Evolutionary conservation across 2,888 invertebrate species (phyloP).

Genomic region (Cataglyphis altisquamis): DNA sequence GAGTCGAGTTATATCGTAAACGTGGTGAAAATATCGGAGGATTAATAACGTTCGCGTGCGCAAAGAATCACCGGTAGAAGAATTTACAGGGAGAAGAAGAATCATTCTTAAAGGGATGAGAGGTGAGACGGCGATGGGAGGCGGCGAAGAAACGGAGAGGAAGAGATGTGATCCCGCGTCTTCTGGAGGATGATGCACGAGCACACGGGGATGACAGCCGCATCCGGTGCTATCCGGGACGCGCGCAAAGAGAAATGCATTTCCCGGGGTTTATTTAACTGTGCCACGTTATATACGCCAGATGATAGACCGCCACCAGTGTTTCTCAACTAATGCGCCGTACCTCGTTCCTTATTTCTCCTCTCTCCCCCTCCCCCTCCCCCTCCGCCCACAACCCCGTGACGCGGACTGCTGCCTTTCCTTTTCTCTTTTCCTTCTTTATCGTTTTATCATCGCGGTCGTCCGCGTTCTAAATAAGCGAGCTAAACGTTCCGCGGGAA

Average conservation of each 20-base stretch:
- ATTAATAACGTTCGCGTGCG: conserved; percentile 73
- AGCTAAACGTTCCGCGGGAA: conserved; percentile 31
- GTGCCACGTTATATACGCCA: conserved; percentile 59
- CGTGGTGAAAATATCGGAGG: conserved; percentile 62
- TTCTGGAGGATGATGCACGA: conserved; percentile 79
- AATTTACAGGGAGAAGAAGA: conserved; percentile 30
- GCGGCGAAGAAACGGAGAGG: conserved; percentile 30
- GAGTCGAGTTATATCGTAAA: not conserved
- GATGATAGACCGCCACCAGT: conserved; percentile 71
- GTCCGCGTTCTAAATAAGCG: conserved; percentile 37
- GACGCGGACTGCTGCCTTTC: not conserved
- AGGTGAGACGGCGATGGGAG: not conserved
- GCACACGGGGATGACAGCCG: conserved; percentile 77
- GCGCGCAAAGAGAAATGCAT: conserved; percentile 70
- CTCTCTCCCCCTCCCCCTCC: conserved; percentile 1
- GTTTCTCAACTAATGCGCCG: conserved; percentile 69
- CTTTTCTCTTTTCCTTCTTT: not conserved
- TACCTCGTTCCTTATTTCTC: conserved; percentile 28
- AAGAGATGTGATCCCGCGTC: conserved; percentile 66
- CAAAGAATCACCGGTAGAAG: conserved; percentile 41
- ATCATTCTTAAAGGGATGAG: not conserved
- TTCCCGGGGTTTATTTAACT: conserved; percentile 76
- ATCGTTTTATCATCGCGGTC: conserved; percentile 23
- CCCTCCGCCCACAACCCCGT: not conserved
- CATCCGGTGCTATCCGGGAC: conserved; percentile 76